Base-by-base conservation (phyloP, 37 sponge, comb jelly and placozoan genomes). In the Ianthella basta region DNA sequence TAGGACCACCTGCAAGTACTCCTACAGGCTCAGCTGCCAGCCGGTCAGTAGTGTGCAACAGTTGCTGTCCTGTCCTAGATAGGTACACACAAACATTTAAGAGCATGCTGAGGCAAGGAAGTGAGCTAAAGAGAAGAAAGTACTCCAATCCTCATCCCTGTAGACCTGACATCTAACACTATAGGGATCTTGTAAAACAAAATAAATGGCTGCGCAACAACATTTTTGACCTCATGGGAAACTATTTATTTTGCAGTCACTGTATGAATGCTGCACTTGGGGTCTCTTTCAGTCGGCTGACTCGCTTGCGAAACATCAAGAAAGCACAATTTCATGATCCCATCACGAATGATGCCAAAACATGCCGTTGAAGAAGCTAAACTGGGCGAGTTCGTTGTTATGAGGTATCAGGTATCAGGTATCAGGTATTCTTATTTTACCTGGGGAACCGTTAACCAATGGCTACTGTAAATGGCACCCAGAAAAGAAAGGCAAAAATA, bases 121-220 rank as follows among this genome's bases (percentile, higher is more conserved):
- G 83, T 82, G 66, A 82, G 67, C 55, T 82, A 34, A 82, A 64
- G 25, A 23, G 68, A 15, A 82, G 29, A 36, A 82, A 82, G 20
- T 14, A 15, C 6, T 8, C 65, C 12, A 64, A 82, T 14, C 83
- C 66, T 65, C 4, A 63, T 57, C 83, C 83, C 3, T 39, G 55
- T 3, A 61, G 29, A 34, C 33, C 38, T 66, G 68, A 64, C 15
- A 21, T 57, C 15, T 15, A 15, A 25, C 83, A 61, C 18, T 82
- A 82, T 15, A 61, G 73, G 15, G 87, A 87, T 53, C 4, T 87
- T 32, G 38, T n/a, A 20, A 81, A 59, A 19, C 82, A 86, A 34
- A 86, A 86, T 56, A 70, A 79, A 57, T 86, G 80, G 86, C 68
- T 86, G 32, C 4, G 80, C n/a, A 23, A 24, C 10, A 86, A 86